Evolutionary conservation across 2,113 vertebrate species (phyloP), one percentile per base, ranked within the genome.

Genomic region (Copsychus sechellarum): DNA sequence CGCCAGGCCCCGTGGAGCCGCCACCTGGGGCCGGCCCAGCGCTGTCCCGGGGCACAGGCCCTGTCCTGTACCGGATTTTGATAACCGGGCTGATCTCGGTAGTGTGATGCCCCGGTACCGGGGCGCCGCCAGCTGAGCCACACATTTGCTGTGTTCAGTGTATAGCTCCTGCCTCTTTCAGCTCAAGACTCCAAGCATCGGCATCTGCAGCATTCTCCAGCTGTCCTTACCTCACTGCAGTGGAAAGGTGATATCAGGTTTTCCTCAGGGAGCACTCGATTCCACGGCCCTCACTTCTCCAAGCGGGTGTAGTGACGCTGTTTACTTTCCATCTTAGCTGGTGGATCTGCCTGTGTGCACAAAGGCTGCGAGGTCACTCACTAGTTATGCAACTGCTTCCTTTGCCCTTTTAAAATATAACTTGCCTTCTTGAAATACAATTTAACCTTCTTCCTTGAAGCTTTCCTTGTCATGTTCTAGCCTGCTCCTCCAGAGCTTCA

Each of bases 281-380:
- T 74, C 70, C 3, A 3, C 38, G 29, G 17, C 31, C 54, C 48
- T 70, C 12, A 15, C 45, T 65, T 50, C 48, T n/a, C 51, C 23
- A 22, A 12, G 56, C 0, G 0, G 25, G 12, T 45, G 8, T 22
- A 24, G 48, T 12, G 53, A 23, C 9, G 3, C 26, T 2, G 0
- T 36, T 54, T 64, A 2, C 4, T 64, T 69, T 74, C 79, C 7
- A 1, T 80, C 12, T 31, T 5, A 38, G 42, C 38, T 4, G 4
- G 33, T 66, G 61, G 43, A 74, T 77, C 58, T 36, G 29, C 53
- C 67, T 4, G 1, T 15, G 33, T 33, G 28, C 4, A 19, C 57
- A 34, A 12, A 76, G 58, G 31, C 36, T 57, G 15, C 65, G 19
- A 20, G n/a, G 53, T 48, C 38, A 3, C 16, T 84, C 73, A 43